Percentiles rank a stretch among this genome's conserved stretches.
Conservation (phyloP, 1,140 invertebrate species). For the Helicoverpa zea region DNA sequence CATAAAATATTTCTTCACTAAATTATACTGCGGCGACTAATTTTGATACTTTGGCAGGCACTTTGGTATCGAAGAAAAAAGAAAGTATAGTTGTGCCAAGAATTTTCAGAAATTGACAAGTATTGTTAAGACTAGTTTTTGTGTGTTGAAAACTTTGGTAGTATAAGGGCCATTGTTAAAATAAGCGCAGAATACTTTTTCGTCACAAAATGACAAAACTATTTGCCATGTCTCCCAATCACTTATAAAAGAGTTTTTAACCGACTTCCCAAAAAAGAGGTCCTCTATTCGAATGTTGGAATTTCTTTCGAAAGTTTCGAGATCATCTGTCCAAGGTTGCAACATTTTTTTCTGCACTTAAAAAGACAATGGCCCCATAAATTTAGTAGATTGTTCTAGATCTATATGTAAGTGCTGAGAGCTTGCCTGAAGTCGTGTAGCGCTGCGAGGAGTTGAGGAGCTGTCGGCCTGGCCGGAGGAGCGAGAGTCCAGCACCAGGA, state of each 20-base stretch:
- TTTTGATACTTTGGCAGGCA: conserved; percentile 61
- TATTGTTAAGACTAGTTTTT: conserved; percentile 36
- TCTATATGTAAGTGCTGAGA: conserved; percentile 91
- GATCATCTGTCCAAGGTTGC: no score
- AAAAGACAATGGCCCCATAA: no score
- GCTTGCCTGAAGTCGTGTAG: conserved; percentile 96
- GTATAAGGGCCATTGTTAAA: neutral
- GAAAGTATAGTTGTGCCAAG: conserved; percentile 39
- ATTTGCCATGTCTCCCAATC: no score
- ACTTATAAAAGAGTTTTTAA: no score
- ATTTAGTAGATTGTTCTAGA: neutral
- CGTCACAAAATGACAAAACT: no score
- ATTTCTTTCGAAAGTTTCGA: no score
- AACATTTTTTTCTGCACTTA: no score
- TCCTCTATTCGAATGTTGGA: no score
- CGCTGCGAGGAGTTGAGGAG: conserved; percentile 94
- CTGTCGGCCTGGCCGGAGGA: conserved; percentile 93
- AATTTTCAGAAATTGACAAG: conserved; percentile 45
- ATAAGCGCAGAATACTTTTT: no score
- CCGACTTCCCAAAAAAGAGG: no score
- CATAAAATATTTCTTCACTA: neutral
- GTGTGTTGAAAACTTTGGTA: conserved; percentile 31
- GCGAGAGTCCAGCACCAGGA: conserved; percentile 95
- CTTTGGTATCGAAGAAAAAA: conserved; percentile 61
- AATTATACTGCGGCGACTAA: conserved; percentile 10